phyloP scores from a whole-genome alignment of 2,888 invertebrate species.

The Thysanoteuthis rhombus region DNA sequence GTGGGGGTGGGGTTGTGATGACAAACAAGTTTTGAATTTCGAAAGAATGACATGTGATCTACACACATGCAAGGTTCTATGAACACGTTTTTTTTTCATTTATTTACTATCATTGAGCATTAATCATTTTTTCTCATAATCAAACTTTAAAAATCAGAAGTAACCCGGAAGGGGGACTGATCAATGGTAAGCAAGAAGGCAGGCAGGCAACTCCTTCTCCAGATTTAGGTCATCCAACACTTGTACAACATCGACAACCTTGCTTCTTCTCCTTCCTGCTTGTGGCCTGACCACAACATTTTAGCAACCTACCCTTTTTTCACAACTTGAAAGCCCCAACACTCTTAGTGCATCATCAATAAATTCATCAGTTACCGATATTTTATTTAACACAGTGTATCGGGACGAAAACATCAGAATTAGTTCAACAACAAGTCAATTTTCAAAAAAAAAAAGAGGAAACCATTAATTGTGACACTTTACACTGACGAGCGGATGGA shows the following conservation, averaged over 20 bases:
- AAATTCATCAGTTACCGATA: too few species aligned
- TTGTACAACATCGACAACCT: background rate
- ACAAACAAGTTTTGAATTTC: background rate
- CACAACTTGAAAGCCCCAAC: background rate
- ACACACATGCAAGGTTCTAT: background rate
- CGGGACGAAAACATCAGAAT: too few species aligned
- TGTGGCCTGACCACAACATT: background rate
- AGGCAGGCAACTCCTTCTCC: background rate
- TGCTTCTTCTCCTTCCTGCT: background rate
- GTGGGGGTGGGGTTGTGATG: background rate
- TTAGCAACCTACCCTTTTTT: background rate
- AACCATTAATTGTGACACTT: too few species aligned
- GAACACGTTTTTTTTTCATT: background rate
- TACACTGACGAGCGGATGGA: too few species aligned
- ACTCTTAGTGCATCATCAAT: too few species aligned
- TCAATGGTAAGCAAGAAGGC: background rate
- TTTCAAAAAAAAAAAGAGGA: too few species aligned
- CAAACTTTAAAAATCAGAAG: background rate
- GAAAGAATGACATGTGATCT: background rate
- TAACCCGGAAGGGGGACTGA: background rate
- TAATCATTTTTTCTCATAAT: background rate
- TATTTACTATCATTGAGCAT: background rate
- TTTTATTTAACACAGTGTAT: too few species aligned
- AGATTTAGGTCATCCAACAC: background rate
- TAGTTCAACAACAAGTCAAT: too few species aligned